Base-by-base conservation (phyloP, 1,140 invertebrate species). In the Pseudomyrmex flavicornis region DNA sequence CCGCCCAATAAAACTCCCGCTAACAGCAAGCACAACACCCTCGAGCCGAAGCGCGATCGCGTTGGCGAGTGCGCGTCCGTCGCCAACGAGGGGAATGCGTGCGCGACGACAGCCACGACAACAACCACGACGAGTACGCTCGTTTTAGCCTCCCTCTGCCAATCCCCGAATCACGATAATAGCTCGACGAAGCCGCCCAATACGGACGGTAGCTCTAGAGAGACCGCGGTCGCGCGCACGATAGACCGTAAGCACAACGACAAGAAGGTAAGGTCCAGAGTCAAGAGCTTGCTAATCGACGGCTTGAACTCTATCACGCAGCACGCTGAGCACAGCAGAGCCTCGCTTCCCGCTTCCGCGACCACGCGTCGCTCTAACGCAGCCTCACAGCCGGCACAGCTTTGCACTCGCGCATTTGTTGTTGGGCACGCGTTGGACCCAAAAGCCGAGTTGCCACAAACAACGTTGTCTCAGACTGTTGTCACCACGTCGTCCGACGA, bases 261-360 rank as follows among this genome's bases (percentile, higher is more conserved):
- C 50, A 90, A 90, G 69, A 94, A 94, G 94, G 94, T 94, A 94
- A 93, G 93, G 89, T 91, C 91, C 84, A 92, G 85, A 88, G 91
- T 93, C 80, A 92, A 93, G 88, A 92, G 91, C 86, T 88, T 93
- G 62, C 82, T 93, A 70, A 73, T 88, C 90, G 90, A 92, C 83
- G 84, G 92, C 89, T 92, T 93, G 61, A 86, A 87, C 56, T 91
- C 89, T 88, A 85, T 93, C 79, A 85, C 85, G 52, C 79, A 85
- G 58, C 59, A 83, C 48, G 35, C 35, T 35, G 68, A 75, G 46
- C 61, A 68, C 26, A 4, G 58, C 66, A 59, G 52, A 54, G 17
- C 17, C 17, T 17, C 59, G 87, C 80, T 70, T 85, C 44, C 15
- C 69, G 68, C 86, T 88, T 88, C 7, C 46, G 59, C 26, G 26